Conservation (phyloP, 1,140 invertebrate genomes). For the Samia ricini region DNA sequence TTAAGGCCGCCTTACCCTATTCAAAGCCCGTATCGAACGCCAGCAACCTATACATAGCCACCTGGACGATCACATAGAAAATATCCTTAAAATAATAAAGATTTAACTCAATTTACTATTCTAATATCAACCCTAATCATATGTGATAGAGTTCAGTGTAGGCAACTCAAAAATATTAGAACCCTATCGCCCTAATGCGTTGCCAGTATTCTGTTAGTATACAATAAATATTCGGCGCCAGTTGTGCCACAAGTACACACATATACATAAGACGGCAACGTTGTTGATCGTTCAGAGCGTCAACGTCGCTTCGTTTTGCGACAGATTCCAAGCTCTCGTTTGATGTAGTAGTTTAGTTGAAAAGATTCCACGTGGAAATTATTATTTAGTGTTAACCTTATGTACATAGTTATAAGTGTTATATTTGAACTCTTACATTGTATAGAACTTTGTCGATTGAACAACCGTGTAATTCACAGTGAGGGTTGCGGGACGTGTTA, state of each 20-base stretch:
- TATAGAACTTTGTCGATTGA: slow-evolving; percentile 43
- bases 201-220: slow-evolving; percentile 75
- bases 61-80: slow-evolving; percentile 76
- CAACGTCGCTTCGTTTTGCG: slow-evolving; percentile 59
- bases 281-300: slow-evolving; percentile 56
- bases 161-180: slow-evolving; percentile 33
- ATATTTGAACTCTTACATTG: slow-evolving; percentile 9
- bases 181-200: slow-evolving; percentile 64
- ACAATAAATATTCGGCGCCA: slow-evolving; percentile 77
- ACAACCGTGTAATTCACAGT: slow-evolving; percentile 15
- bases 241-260: slow-evolving; percentile 68
- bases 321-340: slow-evolving; percentile 64
- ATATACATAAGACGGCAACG: slow-evolving; percentile 69
- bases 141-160: slow-evolving; percentile 42
- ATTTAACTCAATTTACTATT: slow-evolving; percentile 24
- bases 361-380: slow-evolving; percentile 40
- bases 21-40: slow-evolving; percentile 59
- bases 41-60: slow-evolving; percentile 74
- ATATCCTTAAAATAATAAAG: slow-evolving; percentile 44
- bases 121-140: slow-evolving; percentile 42
- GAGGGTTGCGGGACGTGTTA: slow-evolving; percentile 71
- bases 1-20: slow-evolving; percentile 51
- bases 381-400: slow-evolving; percentile 26
- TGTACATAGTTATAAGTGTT: slow-evolving; percentile 3
- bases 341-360: slow-evolving; percentile 38